Conservation (phyloP, 2,113 vertebrate genomes). For the Phylloscopus trochiloides region DNA sequence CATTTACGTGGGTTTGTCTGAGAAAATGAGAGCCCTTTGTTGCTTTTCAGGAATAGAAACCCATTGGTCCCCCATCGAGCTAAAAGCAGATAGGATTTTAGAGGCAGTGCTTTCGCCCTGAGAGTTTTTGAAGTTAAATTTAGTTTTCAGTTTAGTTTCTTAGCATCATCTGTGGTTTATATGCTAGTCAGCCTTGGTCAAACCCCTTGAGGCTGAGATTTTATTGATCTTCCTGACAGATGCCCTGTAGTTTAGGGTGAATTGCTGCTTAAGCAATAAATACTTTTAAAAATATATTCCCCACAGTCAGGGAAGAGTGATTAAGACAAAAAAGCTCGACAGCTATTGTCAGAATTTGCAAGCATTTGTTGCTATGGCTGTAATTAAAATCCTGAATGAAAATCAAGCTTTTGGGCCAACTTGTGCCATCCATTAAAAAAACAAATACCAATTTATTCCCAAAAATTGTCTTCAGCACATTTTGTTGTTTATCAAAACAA, state of each 20-base stretch:
- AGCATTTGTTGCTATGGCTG: not conserved
- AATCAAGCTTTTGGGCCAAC: conserved; percentile 2
- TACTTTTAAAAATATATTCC: not conserved
- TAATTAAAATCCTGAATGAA: conserved; percentile 22
- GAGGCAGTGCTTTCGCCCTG: not conserved
- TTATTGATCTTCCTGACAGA: not conserved
- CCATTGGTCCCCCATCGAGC: not conserved
- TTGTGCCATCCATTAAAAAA: not conserved
- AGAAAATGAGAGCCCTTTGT: not conserved
- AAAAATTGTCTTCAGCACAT: not conserved
- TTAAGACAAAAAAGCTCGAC: not conserved
- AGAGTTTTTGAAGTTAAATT: not conserved
- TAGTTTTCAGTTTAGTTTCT: not conserved
- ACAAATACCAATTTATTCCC: not conserved
- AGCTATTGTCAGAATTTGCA: not conserved
- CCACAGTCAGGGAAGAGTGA: not conserved
- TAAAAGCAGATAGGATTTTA: not conserved
- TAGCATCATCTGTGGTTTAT: not conserved
- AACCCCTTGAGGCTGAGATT: not conserved
- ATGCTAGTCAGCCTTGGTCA: not conserved
- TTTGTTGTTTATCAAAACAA: conserved; percentile 42
- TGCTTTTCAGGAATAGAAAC: not conserved
- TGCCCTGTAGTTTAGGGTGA: not conserved
- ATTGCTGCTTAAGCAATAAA: not conserved
- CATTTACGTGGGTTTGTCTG: not conserved